A percentile compares a stretch with the other conserved stretches of the same genome.
Conservation (phyloP, 2,113 vertebrate species). For the Rhadina sibilatrix region DNA sequence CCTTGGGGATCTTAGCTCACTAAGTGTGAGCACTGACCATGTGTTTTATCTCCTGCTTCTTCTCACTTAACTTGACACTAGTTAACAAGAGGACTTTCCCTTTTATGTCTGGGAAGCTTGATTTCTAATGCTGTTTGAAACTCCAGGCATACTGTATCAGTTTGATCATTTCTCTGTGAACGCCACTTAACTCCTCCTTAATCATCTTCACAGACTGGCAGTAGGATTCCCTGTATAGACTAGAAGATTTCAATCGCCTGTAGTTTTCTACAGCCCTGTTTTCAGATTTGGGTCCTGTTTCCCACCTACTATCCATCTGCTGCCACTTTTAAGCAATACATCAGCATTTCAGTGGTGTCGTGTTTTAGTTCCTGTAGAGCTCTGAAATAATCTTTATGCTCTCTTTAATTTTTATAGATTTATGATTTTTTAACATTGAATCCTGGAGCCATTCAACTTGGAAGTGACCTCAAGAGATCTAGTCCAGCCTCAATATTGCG, state of each 20-base stretch:
- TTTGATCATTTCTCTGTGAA: background rate
- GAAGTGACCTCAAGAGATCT: background rate
- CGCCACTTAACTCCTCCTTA: background rate
- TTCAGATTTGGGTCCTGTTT: background rate
- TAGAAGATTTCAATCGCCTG: background rate
- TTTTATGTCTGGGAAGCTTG: slow-evolving; percentile 16
- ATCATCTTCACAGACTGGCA: background rate
- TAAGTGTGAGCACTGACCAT: background rate
- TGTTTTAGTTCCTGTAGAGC: background rate
- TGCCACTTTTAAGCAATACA: background rate
- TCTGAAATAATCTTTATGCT: background rate
- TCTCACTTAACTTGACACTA: slow-evolving; percentile 8
- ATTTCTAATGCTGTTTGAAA: slow-evolving; percentile 47
- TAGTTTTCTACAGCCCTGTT: background rate
- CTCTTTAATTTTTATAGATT: background rate
- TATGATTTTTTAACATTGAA: background rate
- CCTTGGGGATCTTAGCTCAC: background rate
- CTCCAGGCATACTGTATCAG: background rate
- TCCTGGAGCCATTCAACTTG: background rate
- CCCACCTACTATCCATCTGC: slow-evolving; percentile 39
- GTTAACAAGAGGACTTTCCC: slow-evolving; percentile 18
- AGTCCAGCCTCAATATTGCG: background rate
- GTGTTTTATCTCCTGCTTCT: background rate
- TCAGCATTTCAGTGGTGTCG: background rate
- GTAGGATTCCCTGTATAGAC: background rate